Evolutionary conservation across 2,113 vertebrate genomes (phyloP), one percentile per base, ranked within the genome.

Genomic region (Sander lucioperca): DNA sequence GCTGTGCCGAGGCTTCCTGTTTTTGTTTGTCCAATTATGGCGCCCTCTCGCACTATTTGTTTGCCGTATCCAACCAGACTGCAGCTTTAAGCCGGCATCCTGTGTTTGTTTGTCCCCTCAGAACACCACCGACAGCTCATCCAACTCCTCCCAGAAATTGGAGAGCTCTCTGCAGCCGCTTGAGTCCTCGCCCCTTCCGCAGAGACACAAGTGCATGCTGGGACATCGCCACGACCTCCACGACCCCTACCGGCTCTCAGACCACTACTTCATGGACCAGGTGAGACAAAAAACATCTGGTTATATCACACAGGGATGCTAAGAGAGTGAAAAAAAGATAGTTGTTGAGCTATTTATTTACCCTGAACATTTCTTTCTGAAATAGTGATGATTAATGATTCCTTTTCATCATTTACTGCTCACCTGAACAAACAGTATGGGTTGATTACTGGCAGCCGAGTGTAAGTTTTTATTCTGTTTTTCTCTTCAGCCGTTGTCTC

Each of bases 231-330:
- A 96, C 0, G 97, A 98, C 88, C 88, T 97, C 84, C 96, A 96
- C 0, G 97, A 99, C 89, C 94, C 96, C 36, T 97, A 97, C 82
- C 94, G 95, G 86, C 88, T 93, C 64, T 84, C 96, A 43, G 98
- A 99, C 92, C 96, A 96, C 95, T 98, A 97, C 93, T 96, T 96
- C 86, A 93, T 96, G 74, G 97, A 99, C 92, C 97, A 97, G 96
- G 98, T 99, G 86, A 93, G 96, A 43, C 5, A 19, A 30, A 16
- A 16, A n/a, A 3, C n/a, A 18, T 19, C 3, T 12, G 4, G 45
- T 43, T 27, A 1, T 12, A 23, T 0, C 6, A 33, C 53, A 43
- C 19, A 16, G 6, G 5, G 10, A 33, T 2, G 45, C 14, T 2
- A 27, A 48, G 23, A 23, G 15, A 23, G 23, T 19, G 19, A 27